phyloP scores from a whole-genome alignment of 2,888 invertebrate species.

The Halictus quadricinctus region DNA sequence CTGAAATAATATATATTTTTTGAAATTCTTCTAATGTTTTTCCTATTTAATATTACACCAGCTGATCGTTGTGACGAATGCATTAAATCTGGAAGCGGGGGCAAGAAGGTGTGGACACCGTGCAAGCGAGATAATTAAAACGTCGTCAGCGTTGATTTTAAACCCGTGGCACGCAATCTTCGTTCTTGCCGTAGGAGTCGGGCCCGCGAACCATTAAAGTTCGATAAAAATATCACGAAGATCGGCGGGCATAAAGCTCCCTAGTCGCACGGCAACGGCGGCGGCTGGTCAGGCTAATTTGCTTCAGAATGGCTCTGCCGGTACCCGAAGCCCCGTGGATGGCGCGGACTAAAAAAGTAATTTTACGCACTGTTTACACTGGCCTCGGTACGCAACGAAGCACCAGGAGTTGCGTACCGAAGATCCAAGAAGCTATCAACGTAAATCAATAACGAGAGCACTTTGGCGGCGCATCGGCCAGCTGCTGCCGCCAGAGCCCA shows the following conservation, averaged over 20 bases:
- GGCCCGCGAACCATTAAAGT: constrained; percentile 2
- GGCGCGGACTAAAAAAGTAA: constrained; percentile 61
- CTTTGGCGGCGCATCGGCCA: constrained; percentile 78
- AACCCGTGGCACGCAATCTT: not conserved
- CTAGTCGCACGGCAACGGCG: constrained; percentile 28
- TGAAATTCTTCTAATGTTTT: too few species aligned
- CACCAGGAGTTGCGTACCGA: constrained; percentile 51
- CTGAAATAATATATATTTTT: too few species aligned
- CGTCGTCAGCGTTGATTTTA: constrained; percentile 6
- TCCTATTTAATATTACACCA: not conserved
- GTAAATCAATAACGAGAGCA: constrained; percentile 80
- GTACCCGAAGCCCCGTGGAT: constrained; percentile 24
- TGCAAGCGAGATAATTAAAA: constrained; percentile 4
- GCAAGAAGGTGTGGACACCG: not conserved
- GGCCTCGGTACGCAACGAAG: constrained; percentile 53
- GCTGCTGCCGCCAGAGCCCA: constrained; percentile 71
- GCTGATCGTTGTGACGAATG: too few species aligned
- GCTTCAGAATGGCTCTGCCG: constrained; percentile 21
- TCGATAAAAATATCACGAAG: constrained; percentile 25
- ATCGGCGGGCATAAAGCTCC: constrained; percentile 5
- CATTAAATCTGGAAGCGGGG: not conserved
- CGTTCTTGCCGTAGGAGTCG: not conserved
- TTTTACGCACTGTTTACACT: constrained; percentile 73
- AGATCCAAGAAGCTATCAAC: constrained; percentile 77
- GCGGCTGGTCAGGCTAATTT: constrained; percentile 55